Evolutionary conservation across 2,888 invertebrate species (phyloP).

Genomic region (Pristionchus mayeri): DNA sequence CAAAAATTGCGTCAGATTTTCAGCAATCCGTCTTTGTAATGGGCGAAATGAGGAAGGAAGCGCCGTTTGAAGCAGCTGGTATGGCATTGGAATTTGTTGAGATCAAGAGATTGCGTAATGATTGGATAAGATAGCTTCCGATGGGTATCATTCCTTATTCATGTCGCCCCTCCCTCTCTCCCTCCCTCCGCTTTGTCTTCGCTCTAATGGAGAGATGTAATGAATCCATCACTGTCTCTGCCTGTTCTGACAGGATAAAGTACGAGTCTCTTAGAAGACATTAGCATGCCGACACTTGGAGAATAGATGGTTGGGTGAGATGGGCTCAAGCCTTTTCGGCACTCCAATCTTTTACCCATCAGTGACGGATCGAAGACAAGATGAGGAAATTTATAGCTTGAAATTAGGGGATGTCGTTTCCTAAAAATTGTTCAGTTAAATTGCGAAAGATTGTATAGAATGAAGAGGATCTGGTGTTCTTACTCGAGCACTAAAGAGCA

Average conservation of each 20-base stretch:
- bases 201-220: slow-evolving; percentile 28
- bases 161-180: slow-evolving; percentile 11
- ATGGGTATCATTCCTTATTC: background rate
- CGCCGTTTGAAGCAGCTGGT: too few species aligned
- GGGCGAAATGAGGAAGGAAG: too few species aligned
- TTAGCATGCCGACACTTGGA: background rate
- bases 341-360: background rate
- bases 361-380: background rate
- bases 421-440: too few species aligned
- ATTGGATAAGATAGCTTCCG: slow-evolving; percentile 11
- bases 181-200: background rate
- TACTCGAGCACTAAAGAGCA: too few species aligned
- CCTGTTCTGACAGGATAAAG: background rate
- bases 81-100: too few species aligned
- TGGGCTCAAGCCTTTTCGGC: background rate
- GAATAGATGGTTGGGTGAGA: background rate
- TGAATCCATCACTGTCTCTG: slow-evolving; percentile 36
- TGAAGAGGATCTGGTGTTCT: too few species aligned
- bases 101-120: too few species aligned
- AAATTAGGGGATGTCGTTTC: background rate
- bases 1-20: too few species aligned
- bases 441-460: too few species aligned
- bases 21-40: too few species aligned
- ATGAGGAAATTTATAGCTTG: background rate
- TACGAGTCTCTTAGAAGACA: slow-evolving; percentile 25